Conservation (phyloP, 2,888 invertebrate species). For the Meteorus colon region DNA sequence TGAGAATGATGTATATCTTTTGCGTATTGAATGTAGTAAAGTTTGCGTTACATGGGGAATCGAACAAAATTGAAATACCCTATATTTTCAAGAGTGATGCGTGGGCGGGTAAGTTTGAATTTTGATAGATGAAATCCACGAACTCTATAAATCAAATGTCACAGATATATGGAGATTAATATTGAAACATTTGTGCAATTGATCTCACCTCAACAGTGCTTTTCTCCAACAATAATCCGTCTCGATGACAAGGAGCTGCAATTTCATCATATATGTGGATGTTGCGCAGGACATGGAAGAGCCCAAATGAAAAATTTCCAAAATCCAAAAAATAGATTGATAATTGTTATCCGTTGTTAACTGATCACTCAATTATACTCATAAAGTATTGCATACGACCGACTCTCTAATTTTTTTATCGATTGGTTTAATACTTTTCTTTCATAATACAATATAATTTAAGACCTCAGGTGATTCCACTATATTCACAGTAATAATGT, state of each 20-base stretch:
- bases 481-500: too few species aligned
- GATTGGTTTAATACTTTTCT: not conserved
- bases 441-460: too few species aligned
- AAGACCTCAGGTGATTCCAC: too few species aligned
- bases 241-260: constrained; percentile 69
- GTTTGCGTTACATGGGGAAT: not conserved
- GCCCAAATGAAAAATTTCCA: constrained; percentile 15
- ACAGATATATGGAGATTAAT: not conserved
- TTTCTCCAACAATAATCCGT: constrained; percentile 71
- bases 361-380: not conserved
- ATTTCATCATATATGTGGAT: constrained; percentile 69
- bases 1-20: not conserved
- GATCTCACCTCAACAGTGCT: constrained; percentile 66
- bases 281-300: constrained; percentile 52
- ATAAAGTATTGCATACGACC: constrained; percentile 29
- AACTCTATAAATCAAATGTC: not conserved
- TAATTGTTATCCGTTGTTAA: not conserved
- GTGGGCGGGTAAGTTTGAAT: constrained; percentile 15
- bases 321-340: not conserved
- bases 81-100: not conserved
- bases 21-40: not conserved
- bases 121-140: not conserved
- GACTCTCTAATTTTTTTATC: not conserved
- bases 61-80: not conserved
- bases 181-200: not conserved